These are phyloP conservation scores for Nyctalus aviator DNA, from an alignment of 2,797 vertebrate species.

Conservation along the genomic window DNA sequence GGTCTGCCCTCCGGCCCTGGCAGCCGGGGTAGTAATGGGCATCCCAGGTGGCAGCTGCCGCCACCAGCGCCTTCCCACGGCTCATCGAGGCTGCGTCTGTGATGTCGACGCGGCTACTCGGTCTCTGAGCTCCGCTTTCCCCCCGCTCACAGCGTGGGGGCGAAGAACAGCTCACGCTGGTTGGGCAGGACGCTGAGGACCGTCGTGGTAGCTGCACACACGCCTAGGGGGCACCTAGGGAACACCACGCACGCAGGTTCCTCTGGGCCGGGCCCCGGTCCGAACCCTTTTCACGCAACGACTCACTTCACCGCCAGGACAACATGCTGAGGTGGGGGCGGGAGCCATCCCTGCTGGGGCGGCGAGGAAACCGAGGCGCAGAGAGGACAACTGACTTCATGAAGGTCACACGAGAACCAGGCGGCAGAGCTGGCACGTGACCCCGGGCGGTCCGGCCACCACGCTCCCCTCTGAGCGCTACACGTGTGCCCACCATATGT, in stretches of 20 bases:
- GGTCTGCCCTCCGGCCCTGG: not conserved
- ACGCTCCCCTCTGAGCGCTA: not conserved
- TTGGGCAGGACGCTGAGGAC: not conserved
- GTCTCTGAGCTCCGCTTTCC: not conserved
- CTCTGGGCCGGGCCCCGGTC: not conserved
- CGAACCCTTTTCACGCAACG: not conserved
- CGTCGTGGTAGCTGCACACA: no score
- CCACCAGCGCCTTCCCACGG: rapidly evolving
- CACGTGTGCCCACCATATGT: rapidly evolving
- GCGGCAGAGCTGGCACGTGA: not conserved
- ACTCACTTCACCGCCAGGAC: not conserved
- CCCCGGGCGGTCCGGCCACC: not conserved
- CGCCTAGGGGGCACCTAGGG: no score
- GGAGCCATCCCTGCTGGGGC: not conserved
- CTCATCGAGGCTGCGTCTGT: not conserved
- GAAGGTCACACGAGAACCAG: no score
- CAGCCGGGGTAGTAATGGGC: not conserved
- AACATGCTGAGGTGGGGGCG: no score
- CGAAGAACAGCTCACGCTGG: not conserved
- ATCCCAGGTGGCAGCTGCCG: not conserved
- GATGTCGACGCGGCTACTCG: not conserved
- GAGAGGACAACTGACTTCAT: not conserved
- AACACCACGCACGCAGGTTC: rapidly evolving
- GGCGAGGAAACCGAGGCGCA: not conserved
- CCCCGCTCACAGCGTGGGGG: no score